These are phyloP conservation scores for Gryllus longicercus DNA, from an alignment of 2,888 invertebrate genomes.

Conservation along the genomic window DNA sequence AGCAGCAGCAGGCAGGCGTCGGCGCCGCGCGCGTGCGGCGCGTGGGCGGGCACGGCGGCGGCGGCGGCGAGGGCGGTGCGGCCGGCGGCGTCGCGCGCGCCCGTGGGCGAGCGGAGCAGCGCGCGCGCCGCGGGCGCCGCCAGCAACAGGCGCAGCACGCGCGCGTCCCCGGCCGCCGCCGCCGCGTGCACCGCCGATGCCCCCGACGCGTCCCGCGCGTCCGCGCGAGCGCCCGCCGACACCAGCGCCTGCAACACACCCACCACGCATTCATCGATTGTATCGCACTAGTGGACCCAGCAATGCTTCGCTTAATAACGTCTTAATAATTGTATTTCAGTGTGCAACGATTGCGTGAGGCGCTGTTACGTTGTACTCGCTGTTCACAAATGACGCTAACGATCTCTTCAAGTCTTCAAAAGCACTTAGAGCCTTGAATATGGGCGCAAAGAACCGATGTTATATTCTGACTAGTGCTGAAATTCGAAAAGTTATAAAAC, in stretches of 20 bases:
- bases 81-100: neutral
- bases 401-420: no score
- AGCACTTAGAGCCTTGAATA: no score
- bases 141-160: neutral
- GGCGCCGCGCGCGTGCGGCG: neutral
- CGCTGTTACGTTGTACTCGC: no score
- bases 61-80: neutral
- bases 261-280: no score
- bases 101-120: neutral
- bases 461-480: no score
- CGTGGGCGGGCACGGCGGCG: neutral
- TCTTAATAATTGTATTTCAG: no score
- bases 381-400: no score
- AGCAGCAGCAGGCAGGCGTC: neutral
- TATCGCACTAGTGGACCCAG: no score
- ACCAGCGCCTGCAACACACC: neutral
- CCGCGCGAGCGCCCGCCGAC: neutral
- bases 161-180: neutral
- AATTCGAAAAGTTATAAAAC: no score
- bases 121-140: neutral
- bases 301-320: no score
- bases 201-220: neutral
- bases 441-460: no score
- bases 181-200: neutral
- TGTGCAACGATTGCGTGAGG: no score